Conservation (phyloP, 2,888 invertebrate genomes). For the Lasioglossum villosulum region DNA sequence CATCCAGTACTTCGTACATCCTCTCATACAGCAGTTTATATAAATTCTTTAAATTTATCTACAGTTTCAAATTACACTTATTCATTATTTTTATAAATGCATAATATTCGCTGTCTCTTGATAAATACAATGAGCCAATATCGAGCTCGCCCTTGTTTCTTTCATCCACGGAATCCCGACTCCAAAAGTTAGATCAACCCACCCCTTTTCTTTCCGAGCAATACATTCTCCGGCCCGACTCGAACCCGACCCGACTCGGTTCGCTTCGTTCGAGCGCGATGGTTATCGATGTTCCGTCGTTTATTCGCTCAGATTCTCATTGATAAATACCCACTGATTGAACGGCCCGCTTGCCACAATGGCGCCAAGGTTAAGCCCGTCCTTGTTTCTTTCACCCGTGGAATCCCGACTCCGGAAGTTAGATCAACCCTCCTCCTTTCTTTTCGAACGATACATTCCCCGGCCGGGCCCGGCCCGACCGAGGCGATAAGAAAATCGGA, state of each 20-base stretch:
- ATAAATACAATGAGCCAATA: too few relatives aligned
- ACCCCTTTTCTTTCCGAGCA: background rate
- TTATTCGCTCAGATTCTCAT: conserved; percentile 54
- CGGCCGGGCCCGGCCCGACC: background rate
- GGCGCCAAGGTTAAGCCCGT: conserved; percentile 27
- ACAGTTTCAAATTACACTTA: too few relatives aligned
- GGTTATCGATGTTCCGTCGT: conserved; percentile 49
- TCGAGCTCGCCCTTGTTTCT: too few relatives aligned
- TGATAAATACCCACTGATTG: conserved; percentile 50
- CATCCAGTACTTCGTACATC: too few relatives aligned
- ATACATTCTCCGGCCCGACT: too few relatives aligned
- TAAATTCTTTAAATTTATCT: too few relatives aligned
- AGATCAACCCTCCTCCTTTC: background rate
- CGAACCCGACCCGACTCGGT: too few relatives aligned
- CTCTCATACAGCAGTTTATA: too few relatives aligned
- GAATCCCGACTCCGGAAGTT: background rate
- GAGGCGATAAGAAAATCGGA: conserved; percentile 40
- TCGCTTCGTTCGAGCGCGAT: conserved; percentile 14
- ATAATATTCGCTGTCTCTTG: too few relatives aligned
- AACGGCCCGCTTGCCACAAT: conserved; percentile 17
- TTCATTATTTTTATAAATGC: too few relatives aligned
- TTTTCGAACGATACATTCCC: conserved; percentile 2
- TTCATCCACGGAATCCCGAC: background rate
- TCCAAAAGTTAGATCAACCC: background rate
- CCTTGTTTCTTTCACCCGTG: background rate